phyloP scores from a whole-genome alignment of 2,113 vertebrate genomes.

The Ochotona princeps region DNA sequence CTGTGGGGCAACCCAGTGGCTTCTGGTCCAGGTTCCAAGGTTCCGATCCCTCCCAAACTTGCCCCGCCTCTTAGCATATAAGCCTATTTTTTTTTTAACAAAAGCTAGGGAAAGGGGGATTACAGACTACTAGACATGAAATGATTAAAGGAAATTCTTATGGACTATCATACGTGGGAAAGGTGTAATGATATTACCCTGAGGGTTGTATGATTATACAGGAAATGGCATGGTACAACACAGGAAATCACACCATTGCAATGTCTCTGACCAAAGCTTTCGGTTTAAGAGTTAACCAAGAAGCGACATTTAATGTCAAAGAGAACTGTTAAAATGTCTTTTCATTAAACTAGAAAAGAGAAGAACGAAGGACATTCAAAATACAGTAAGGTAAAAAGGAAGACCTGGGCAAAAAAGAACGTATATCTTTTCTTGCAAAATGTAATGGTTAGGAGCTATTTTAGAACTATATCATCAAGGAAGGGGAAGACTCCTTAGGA shows the following conservation, averaged over 20 bases:
- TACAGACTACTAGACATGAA: not conserved
- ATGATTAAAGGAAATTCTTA: conserved; percentile 11
- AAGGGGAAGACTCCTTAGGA: not conserved
- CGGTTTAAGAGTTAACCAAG: not conserved
- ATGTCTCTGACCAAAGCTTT: not conserved
- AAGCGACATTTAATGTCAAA: not conserved
- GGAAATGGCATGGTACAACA: not conserved
- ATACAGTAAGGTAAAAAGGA: not conserved
- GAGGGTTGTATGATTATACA: not conserved
- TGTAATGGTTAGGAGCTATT: not conserved
- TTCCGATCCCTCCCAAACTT: too few relatives aligned
- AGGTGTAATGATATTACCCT: not conserved
- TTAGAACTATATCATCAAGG: not conserved
- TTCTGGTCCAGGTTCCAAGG: too few relatives aligned
- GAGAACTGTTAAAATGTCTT: not conserved
- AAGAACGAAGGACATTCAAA: not conserved
- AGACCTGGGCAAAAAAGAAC: not conserved
- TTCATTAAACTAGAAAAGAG: not conserved
- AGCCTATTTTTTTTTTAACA: conserved; percentile 15
- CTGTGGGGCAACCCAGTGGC: too few relatives aligned
- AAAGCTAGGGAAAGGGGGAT: conserved; percentile 43
- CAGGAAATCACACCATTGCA: not conserved
- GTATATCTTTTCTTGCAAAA: not conserved
- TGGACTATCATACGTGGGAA: not conserved
- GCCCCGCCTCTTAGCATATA: too few relatives aligned